Conservation (phyloP, 2,113 vertebrate genomes). For the Sapajus apella region DNA sequence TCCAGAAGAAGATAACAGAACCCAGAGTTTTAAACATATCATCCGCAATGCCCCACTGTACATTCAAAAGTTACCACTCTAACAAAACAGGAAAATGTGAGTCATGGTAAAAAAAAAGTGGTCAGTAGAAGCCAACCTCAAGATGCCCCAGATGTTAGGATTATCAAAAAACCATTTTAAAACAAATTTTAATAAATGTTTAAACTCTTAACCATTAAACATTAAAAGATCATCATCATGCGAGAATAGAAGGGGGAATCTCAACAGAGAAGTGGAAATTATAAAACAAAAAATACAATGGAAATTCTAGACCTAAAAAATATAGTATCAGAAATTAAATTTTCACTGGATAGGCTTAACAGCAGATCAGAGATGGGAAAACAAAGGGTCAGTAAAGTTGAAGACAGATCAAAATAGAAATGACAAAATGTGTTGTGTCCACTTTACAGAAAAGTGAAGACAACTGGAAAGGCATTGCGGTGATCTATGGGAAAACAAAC, state of each 20-base stretch:
- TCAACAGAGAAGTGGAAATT: neutral
- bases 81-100: constrained; percentile 1
- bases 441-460: neutral
- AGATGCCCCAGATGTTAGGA: neutral
- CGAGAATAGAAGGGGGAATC: neutral
- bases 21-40: neutral
- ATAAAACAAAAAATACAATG: neutral
- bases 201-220: neutral
- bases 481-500: neutral
- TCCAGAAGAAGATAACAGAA: constrained; percentile 8
- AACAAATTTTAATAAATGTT: neutral
- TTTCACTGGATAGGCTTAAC: neutral
- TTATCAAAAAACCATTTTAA: neutral
- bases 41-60: neutral
- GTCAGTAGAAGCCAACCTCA: neutral
- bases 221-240: neutral
- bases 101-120: neutral
- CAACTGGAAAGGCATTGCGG: neutral
- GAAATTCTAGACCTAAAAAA: neutral
- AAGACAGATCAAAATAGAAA: neutral
- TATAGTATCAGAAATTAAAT: neutral
- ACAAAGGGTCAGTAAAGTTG: neutral
- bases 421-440: neutral
- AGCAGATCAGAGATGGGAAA: neutral
- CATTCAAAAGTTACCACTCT: neutral